Evolutionary conservation across 2,113 vertebrate genomes (phyloP).

Genomic region (Prolemur simus): DNA sequence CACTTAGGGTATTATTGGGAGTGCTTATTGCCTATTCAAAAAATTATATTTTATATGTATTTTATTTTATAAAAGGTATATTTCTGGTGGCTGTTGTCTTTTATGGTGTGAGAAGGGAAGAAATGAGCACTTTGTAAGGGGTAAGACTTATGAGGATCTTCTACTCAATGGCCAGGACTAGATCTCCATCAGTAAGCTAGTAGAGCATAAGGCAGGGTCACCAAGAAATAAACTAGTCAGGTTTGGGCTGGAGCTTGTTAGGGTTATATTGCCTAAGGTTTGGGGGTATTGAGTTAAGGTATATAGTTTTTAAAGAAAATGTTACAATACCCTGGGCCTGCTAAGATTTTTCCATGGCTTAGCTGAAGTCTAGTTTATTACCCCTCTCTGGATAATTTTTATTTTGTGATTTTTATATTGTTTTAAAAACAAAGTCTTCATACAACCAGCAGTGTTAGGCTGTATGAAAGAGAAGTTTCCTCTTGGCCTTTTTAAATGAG

Average conservation of each 20-base stretch:
- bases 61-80: neutral
- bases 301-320: constrained; percentile 24
- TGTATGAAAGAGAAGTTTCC: constrained; percentile 36
- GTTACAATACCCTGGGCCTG: neutral
- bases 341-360: constrained; percentile 29
- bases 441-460: neutral
- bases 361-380: neutral
- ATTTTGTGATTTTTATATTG: neutral
- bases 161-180: neutral
- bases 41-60: neutral
- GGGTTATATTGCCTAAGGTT: neutral
- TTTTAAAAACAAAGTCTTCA: constrained; percentile 36
- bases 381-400: constrained; percentile 1
- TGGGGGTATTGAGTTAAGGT: neutral
- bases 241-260: neutral
- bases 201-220: neutral
- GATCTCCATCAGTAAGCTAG: neutral
- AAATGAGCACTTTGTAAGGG: neutral
- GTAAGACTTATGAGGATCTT: neutral
- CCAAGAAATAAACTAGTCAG: neutral
- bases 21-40: neutral
- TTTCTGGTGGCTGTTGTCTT: neutral
- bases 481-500: neutral
- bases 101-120: neutral
- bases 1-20: neutral